A percentile compares a stretch with the other conserved stretches of the same genome.
These are phyloP conservation scores for Thalassophryne amazonica DNA, from an alignment of 2,797 vertebrate genomes.

Conservation along the genomic window DNA sequence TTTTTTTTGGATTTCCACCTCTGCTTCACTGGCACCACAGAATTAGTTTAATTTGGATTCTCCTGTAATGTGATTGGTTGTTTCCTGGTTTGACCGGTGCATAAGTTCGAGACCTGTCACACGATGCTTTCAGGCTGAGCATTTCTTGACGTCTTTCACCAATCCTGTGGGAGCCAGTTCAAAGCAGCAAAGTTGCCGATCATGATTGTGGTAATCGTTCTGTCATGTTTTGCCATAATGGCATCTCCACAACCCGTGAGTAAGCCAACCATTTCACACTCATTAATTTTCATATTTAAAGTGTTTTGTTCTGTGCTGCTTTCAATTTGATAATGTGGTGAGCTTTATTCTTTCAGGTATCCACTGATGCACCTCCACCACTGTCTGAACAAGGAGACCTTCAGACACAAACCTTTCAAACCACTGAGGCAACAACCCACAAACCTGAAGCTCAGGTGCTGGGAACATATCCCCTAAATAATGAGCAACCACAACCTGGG, in stretches of 20 bases:
- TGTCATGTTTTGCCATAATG: slow-evolving; percentile 27
- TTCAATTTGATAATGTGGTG: background rate
- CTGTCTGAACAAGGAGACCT: slow-evolving; percentile 18
- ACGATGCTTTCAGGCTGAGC: slow-evolving; percentile 6
- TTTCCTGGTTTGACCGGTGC: slow-evolving; percentile 22
- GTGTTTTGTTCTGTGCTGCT: background rate
- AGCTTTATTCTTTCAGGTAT: slow-evolving; percentile 21
- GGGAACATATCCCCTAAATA: slow-evolving; percentile 15
- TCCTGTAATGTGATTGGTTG: slow-evolving; percentile 60
- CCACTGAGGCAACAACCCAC: slow-evolving; percentile 15
- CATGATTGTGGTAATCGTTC: slow-evolving; percentile 43
- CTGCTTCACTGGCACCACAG: slow-evolving; percentile 33
- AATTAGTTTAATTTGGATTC: slow-evolving; percentile 37
- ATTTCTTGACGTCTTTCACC: slow-evolving; percentile 3
- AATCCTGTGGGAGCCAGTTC: background rate
- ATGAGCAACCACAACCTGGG: slow-evolving; percentile 25
- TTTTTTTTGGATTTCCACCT: slow-evolving; percentile 9
- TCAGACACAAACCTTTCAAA: slow-evolving; percentile 8
- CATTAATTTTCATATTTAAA: background rate
- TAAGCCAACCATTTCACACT: slow-evolving; percentile 1
- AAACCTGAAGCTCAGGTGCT: slow-evolving; percentile 7
- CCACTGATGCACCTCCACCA: background rate
- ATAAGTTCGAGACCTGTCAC: slow-evolving; percentile 47
- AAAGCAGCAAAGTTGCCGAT: slow-evolving; percentile 7
- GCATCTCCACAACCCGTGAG: slow-evolving; percentile 55